Evolutionary conservation across 2,797 vertebrate species (phyloP), one percentile per base, ranked within the genome.

Genomic region (Labeo calbasu): DNA sequence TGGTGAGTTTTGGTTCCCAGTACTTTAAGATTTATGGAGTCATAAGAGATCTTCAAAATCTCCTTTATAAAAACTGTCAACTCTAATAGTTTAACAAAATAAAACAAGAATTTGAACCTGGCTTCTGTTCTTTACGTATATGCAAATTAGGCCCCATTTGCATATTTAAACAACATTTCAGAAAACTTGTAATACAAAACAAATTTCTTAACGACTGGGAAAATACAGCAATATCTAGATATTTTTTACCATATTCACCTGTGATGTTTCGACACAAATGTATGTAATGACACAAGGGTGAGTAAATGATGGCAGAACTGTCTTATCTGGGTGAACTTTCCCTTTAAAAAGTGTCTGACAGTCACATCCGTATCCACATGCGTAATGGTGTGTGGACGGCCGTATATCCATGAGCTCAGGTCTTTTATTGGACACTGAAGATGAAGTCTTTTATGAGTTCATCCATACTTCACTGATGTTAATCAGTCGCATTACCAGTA

Each of bases 241-340:
- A 5, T 7, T 43, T 13, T 72, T 28, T 72, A 11, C 46, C 4
- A n/a, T 71, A 15, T 15, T 48, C 13, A 43, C 40, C 36, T 23
- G 43, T 23, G 9, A 4, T 10, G 14, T 53, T 25, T 53, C 13
- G 25, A 25, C 71, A 36, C 36, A 1, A 12, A 73, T 36, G 50
- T 75, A 53, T 55, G 50, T 7, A 14, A 55, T 55, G 12, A 55
- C 51, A 75, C 4, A 11, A 40, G 5, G 19, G 7, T 0, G 73
- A 76, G 21, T 40, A 76, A 76, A 76, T 36, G 12, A 57, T 55
- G 50, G 17, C 77, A 69, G 63, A 79, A 40, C 36, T 17, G 50
- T 25, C 6, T 6, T 40, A 43, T 55, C 13, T 40, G 32, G n/a
- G 14, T 4, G 4, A 80, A 80, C 5, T 8, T 19, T 79, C 25